phyloP scores from a whole-genome alignment of 2,888 invertebrate species.

The Heliconius cydno region DNA sequence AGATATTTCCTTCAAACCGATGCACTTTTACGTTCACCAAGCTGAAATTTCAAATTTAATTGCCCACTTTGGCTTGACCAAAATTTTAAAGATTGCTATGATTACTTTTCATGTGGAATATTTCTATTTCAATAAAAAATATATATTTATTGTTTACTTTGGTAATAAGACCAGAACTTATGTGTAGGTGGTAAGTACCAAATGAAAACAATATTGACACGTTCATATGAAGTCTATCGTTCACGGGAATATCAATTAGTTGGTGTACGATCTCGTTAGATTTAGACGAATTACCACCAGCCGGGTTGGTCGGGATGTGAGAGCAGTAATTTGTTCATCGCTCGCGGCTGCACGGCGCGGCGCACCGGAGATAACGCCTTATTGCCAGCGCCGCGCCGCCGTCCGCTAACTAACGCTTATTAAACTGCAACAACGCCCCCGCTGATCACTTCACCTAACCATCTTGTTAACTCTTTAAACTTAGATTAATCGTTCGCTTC shows the following conservation, averaged over 20 bases:
- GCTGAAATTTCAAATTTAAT: constrained; percentile 66
- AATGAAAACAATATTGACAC: constrained; percentile 43
- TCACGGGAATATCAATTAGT: constrained; percentile 56
- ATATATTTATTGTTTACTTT: not conserved
- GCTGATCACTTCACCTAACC: constrained; percentile 79
- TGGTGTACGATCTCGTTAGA: constrained; percentile 54
- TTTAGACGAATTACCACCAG: constrained; percentile 56
- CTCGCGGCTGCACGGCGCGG: constrained; percentile 31
- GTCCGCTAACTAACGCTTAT: constrained; percentile 80
- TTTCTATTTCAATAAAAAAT: not conserved
- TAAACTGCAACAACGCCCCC: constrained; percentile 81
- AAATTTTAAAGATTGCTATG: not conserved
- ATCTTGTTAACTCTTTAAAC: constrained; percentile 81
- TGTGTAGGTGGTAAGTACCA: not conserved
- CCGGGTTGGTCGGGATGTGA: constrained; percentile 50
- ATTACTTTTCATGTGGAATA: not conserved
- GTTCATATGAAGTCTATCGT: constrained; percentile 52
- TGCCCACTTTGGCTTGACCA: constrained; percentile 59
- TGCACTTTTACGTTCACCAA: constrained; percentile 34
- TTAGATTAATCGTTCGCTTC: constrained; percentile 79
- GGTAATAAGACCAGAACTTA: not conserved
- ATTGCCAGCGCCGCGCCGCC: constrained; percentile 70
- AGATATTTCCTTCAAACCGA: constrained; percentile 60
- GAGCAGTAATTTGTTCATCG: constrained; percentile 65
- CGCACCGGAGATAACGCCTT: constrained; percentile 78